phyloP scores from a whole-genome alignment of 2,888 invertebrate genomes.

The Fragum sueziense region DNA sequence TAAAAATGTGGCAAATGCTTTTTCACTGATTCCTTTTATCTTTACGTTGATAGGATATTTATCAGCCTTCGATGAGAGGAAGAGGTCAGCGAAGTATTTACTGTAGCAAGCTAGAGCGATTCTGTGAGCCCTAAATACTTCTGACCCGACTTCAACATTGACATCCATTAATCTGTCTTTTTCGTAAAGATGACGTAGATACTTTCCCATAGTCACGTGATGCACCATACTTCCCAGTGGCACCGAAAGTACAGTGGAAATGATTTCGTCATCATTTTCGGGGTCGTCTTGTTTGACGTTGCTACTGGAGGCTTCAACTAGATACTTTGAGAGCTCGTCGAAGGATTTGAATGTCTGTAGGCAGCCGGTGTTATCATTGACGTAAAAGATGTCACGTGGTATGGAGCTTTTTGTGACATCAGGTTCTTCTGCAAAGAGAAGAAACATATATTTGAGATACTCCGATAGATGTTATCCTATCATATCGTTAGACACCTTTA shows the following conservation, averaged over 20 bases:
- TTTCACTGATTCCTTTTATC: constrained; percentile 63
- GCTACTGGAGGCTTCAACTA: constrained; percentile 37
- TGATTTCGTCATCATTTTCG: constrained; percentile 22
- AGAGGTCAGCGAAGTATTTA: constrained; percentile 68
- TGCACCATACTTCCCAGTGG: constrained; percentile 65
- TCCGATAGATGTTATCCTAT: too few relatives aligned
- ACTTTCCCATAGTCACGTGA: constrained; percentile 66
- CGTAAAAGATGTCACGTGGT: constrained; percentile 42
- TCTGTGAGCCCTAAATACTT: constrained; percentile 70
- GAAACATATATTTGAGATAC: too few relatives aligned
- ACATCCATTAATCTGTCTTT: constrained; percentile 71
- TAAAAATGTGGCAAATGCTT: constrained; percentile 67
- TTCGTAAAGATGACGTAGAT: constrained; percentile 73
- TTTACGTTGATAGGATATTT: constrained; percentile 64
- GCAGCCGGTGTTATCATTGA: constrained; percentile 25
- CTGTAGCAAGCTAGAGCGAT: constrained; percentile 71
- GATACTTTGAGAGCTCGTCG: constrained; percentile 50
- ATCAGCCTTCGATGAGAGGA: constrained; percentile 44
- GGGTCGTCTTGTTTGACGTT: background rate
- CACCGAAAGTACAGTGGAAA: constrained; percentile 56
- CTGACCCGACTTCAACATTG: constrained; percentile 61
- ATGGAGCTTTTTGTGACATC: background rate
- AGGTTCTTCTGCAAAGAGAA: background rate
- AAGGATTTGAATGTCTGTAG: constrained; percentile 43
- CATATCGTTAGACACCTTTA: too few relatives aligned